Conservation (phyloP, 2,888 invertebrate species). For the Elaeidobius kamerunicus region DNA sequence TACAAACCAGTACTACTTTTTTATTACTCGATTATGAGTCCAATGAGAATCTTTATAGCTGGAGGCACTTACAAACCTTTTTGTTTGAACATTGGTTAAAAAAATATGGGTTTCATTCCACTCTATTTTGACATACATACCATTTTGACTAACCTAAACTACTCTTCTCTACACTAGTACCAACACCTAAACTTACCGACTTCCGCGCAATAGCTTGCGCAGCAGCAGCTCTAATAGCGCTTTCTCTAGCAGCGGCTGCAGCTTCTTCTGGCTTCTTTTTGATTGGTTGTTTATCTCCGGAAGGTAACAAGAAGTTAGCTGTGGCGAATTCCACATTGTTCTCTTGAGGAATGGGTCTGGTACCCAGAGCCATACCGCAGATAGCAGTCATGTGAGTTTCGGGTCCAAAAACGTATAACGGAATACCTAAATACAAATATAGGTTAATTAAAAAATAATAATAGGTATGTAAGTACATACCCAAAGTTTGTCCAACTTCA, state of each 20-base stretch:
- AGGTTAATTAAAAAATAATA: background rate
- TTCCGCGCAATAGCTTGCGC: constrained; percentile 23
- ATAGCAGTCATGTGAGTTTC: constrained; percentile 99
- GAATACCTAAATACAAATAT: constrained; percentile 69
- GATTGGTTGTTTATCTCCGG: constrained; percentile 51
- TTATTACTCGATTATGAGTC: too few species aligned
- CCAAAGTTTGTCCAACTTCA: constrained; percentile 74
- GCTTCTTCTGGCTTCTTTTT: constrained; percentile 27
- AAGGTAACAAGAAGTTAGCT: constrained; percentile 84
- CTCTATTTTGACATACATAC: too few species aligned
- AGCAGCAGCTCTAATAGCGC: constrained; percentile 21
- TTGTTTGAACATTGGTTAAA: too few species aligned
- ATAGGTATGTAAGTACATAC: too few species aligned
- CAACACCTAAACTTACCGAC: constrained; percentile 19
- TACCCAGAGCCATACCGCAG: constrained; percentile 95
- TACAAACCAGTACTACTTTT: too few species aligned
- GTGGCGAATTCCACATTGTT: constrained; percentile 71
- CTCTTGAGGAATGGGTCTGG: constrained; percentile 72
- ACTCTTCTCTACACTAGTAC: too few species aligned
- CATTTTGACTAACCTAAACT: too few species aligned
- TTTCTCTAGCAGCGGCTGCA: constrained; percentile 22
- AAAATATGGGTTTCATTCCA: too few species aligned
- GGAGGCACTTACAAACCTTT: too few species aligned
- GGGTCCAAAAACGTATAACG: constrained; percentile 94
- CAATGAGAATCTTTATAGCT: too few species aligned